Conservation (phyloP, 2,113 vertebrate species). For the Rhinolophus ferrumequinum region DNA sequence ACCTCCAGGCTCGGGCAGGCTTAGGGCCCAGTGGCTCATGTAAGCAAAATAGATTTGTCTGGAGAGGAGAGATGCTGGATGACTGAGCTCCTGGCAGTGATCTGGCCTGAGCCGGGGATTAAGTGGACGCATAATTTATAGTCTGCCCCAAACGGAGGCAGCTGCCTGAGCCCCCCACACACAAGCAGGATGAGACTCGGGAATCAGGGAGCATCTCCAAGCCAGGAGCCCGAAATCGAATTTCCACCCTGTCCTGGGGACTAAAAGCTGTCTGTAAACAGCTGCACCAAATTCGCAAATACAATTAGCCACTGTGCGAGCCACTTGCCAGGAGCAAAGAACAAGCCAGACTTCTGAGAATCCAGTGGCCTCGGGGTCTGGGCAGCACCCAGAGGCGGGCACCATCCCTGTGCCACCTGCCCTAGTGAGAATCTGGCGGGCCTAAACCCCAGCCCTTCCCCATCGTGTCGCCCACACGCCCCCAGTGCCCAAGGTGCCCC, state of each 20-base stretch:
- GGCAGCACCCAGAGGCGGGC: accelerated
- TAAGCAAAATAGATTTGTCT: neutral
- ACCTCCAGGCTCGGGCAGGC: accelerated
- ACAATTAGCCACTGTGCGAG: neutral
- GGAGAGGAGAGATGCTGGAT: neutral
- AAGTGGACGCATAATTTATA: neutral
- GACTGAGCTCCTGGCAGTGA: neutral
- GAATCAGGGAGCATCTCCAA: neutral
- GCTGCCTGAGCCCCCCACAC: neutral
- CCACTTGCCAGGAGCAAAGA: neutral
- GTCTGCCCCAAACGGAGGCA: neutral
- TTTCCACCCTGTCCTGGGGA: constrained; percentile 59
- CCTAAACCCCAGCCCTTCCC: neutral
- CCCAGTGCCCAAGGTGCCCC: accelerated
- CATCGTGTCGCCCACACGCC: accelerated
- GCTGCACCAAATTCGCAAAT: neutral
- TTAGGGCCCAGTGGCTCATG: accelerated
- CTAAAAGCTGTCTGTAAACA: constrained; percentile 66
- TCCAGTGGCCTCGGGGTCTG: neutral
- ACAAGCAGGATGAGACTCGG: neutral
- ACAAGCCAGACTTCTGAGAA: neutral
- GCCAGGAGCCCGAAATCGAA: constrained; percentile 68
- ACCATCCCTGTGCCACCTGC: accelerated
- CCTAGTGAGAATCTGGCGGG: accelerated
- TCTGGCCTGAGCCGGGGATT: neutral